Evolutionary conservation across 2,797 vertebrate genomes (phyloP).

Genomic region (Periparus ater): DNA sequence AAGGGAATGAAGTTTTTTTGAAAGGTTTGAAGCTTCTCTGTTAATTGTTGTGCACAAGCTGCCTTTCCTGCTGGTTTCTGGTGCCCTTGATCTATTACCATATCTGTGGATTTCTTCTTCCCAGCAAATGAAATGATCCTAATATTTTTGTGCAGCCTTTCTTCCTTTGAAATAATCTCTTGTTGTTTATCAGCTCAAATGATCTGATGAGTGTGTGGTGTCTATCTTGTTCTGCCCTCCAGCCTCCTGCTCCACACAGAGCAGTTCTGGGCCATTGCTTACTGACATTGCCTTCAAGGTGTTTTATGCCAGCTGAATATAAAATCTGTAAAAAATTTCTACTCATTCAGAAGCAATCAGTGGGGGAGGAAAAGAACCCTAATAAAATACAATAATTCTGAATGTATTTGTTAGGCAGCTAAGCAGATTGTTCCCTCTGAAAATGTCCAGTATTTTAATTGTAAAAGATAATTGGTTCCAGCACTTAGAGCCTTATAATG

Average conservation of each 20-base stretch:
- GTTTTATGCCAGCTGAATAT: background rate
- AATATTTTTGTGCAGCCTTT: background rate
- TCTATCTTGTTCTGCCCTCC: background rate
- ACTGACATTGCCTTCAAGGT: background rate
- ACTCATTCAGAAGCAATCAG: background rate
- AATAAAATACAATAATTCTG: background rate
- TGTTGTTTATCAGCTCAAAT: background rate
- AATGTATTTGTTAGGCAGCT: background rate
- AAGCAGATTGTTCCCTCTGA: background rate
- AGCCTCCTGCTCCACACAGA: background rate
- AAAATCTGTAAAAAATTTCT: background rate
- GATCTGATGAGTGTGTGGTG: fast-evolving
- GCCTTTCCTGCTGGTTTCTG: background rate
- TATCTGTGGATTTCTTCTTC: background rate
- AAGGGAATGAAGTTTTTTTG: background rate
- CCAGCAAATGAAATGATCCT: background rate
- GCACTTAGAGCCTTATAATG: background rate
- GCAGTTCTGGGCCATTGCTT: background rate
- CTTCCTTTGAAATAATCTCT: background rate
- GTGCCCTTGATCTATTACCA: background rate
- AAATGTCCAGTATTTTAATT: background rate
- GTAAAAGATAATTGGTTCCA: background rate
- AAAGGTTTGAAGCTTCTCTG: background rate
- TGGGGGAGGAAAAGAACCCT: background rate
- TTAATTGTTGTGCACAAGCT: background rate